phyloP scores from a whole-genome alignment of 2,888 invertebrate species.

The Alentia gelatinosa region DNA sequence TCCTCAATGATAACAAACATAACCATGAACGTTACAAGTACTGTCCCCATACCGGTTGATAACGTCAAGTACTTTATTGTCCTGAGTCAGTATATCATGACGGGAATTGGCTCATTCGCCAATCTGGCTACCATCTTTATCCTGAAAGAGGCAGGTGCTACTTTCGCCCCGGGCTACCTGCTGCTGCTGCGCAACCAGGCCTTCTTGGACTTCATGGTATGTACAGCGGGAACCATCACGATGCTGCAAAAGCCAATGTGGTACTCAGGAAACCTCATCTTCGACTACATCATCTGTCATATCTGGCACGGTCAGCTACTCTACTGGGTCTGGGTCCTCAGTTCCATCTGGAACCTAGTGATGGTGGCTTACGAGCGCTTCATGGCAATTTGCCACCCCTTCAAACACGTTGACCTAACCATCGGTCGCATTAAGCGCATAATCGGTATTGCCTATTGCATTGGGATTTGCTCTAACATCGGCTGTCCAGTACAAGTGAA shows the following conservation, averaged over 20 bases:
- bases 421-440: neutral
- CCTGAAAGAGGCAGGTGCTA: neutral
- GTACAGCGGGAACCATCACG: neutral
- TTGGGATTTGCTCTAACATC: neutral
- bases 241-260: neutral
- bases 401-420: conserved; percentile 18
- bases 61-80: neutral
- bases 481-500: neutral
- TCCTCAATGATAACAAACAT: neutral
- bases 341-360: conserved; percentile 52
- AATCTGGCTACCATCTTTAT: neutral
- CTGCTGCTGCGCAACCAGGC: conserved; percentile 8
- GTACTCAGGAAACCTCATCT: neutral
- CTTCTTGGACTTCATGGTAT: neutral
- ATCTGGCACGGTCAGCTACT: conserved; percentile 49
- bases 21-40: neutral
- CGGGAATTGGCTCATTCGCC: neutral
- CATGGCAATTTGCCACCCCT: conserved; percentile 31
- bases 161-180: neutral
- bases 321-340: conserved; percentile 42
- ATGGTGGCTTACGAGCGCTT: conserved; percentile 41
- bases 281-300: conserved; percentile 36
- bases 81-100: neutral
- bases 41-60: neutral
- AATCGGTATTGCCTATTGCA: neutral